These are phyloP conservation scores for Coremacera marginata DNA, from an alignment of 2,888 invertebrate genomes.

Conservation along the genomic window DNA sequence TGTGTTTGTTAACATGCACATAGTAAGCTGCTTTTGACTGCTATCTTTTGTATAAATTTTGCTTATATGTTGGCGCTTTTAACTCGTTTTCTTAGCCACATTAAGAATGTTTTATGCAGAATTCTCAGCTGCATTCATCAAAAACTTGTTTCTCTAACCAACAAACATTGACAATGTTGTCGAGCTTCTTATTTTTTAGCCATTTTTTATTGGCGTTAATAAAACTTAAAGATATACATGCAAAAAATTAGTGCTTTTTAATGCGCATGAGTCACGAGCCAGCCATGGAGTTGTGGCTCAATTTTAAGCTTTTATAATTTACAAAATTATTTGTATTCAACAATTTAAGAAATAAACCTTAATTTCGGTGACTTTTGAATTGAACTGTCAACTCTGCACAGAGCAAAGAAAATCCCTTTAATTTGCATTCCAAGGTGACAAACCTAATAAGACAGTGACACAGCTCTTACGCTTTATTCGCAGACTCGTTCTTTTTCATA, in stretches of 20 bases:
- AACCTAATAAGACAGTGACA: too few species aligned
- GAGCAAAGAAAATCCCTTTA: too few species aligned
- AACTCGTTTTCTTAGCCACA: constrained; percentile 13
- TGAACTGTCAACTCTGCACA: too few species aligned
- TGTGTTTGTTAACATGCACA: background rate
- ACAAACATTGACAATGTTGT: background rate
- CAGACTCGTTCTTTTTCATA: background rate
- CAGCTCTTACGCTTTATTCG: too few species aligned
- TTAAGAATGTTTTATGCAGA: constrained; percentile 11
- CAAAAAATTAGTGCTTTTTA: background rate
- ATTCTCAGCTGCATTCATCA: constrained; percentile 41
- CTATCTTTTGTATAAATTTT: background rate
- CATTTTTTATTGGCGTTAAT: constrained; percentile 13
- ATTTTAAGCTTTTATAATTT: too few species aligned
- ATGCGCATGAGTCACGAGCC: constrained; percentile 2
- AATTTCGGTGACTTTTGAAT: too few species aligned
- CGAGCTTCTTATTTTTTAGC: constrained; percentile 14
- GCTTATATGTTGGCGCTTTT: background rate
- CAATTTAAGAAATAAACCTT: too few species aligned
- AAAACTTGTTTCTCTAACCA: constrained; percentile 30
- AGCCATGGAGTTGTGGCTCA: too few species aligned
- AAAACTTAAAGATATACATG: background rate
- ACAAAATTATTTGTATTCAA: too few species aligned
- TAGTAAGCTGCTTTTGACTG: constrained; percentile 6
- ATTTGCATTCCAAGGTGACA: too few species aligned